Evolutionary conservation across 2,113 vertebrate genomes (phyloP), one percentile per base, ranked within the genome.

Genomic region (Danionella cerebrum): DNA sequence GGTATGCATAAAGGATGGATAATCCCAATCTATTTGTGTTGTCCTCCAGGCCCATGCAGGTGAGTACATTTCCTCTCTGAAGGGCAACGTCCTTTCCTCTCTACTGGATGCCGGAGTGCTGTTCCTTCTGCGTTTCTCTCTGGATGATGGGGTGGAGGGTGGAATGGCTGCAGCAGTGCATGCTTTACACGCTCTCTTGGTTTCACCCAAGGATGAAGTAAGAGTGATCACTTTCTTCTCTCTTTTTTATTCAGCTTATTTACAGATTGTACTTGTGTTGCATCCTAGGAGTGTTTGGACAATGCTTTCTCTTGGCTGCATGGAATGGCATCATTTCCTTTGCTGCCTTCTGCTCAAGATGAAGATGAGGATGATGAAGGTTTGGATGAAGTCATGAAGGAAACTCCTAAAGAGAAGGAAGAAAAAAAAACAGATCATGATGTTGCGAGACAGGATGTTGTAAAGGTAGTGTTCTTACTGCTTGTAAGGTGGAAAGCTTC

Each of bases 101-200:
- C 85, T 99, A 47, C 87, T 98, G 6, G 96, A 99, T 38, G 96
- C 96, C 3, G 96, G 96, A 2, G 92, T 98, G 72, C 87, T 98
- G 38, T 99, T 98, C 84, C 78, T 98, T 64, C 83, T 99, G 33
- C 93, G 96, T 65, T 98, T 94, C 78, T 91, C 92, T 0, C 73
- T 99, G 86, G 96, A 99, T 16, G 94, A 97, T 62, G 19, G 85
- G 0, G 89, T 92, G 65, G 93, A 94, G 36, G 90, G 90, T 21
- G 95, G 93, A 70, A 88, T 95, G 62, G 89, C 91, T 55, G 90
- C 92, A 0, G 86, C 93, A 1, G 74, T 92, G 67, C 88, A 80
- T 3, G 87, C 92, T 6, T 88, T 99, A 3, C 87, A 66, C 65
- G 86, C 88, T 19, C 84, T 98, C 14, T 81, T 99, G 41, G 92